Evolutionary conservation across 2,888 invertebrate genomes (phyloP).

Genomic region (Eupithecia tripunctaria): DNA sequence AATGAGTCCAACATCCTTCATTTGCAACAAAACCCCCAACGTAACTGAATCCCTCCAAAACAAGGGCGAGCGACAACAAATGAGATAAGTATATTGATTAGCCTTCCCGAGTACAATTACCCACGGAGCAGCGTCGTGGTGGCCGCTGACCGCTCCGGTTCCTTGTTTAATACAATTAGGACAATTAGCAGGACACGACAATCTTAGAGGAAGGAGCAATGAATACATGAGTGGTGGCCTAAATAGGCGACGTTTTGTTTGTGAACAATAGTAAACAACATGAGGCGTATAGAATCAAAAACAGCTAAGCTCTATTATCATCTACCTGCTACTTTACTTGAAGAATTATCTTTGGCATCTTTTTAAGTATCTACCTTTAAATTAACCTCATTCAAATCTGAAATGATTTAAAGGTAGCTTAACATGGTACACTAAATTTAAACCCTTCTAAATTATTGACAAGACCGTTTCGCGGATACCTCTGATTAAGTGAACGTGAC

Average conservation of each 20-base stretch:
- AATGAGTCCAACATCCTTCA: not conserved
- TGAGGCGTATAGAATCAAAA: no score
- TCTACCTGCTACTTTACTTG: not conserved
- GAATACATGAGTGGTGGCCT: slow-evolving; percentile 23
- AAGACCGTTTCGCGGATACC: not conserved
- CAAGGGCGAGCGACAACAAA: slow-evolving; percentile 6
- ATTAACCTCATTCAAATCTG: not conserved
- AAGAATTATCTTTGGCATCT: not conserved
- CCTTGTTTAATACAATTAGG: slow-evolving; percentile 45
- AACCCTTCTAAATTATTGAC: not conserved
- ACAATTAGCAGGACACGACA: slow-evolving; percentile 40
- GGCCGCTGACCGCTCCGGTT: slow-evolving; percentile 31
- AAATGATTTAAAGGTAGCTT: not conserved
- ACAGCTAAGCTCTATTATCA: no score
- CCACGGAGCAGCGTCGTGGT: slow-evolving; percentile 27
- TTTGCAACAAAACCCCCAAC: not conserved
- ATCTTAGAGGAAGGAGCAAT: slow-evolving; percentile 36
- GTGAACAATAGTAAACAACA: not conserved
- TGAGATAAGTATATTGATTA: slow-evolving; percentile 28
- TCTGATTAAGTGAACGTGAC: not conserved
- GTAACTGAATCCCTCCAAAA: slow-evolving; percentile 8
- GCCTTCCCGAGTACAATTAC: slow-evolving; percentile 20
- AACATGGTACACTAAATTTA: not conserved
- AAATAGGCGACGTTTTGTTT: not conserved
- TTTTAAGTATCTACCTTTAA: not conserved